Percentiles rank a stretch among this genome's conserved stretches.
These are phyloP conservation scores for Coregonus sp. DNA, from an alignment of 2,797 vertebrate genomes.

Conservation along the genomic window DNA sequence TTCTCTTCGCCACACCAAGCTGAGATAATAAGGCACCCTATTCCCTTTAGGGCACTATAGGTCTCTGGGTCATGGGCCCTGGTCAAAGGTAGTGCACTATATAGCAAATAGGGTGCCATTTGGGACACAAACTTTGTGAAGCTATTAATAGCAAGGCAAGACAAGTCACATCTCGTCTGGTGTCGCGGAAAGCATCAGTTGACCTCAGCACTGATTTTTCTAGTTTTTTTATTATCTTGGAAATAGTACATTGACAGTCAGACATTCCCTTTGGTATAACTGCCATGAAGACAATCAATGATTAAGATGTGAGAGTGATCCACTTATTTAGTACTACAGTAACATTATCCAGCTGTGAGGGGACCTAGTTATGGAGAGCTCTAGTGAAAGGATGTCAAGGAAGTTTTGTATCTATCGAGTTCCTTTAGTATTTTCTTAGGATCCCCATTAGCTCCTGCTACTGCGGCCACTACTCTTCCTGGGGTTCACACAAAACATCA, in stretches of 20 bases:
- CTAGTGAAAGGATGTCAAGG: too few relatives aligned
- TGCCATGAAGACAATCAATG: constrained; percentile 10
- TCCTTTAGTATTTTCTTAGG: too few relatives aligned
- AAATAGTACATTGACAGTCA: constrained; percentile 31
- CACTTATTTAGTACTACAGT: background rate
- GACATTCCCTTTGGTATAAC: constrained; percentile 40
- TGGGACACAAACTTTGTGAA: too few relatives aligned
- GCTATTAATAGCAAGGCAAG: too few relatives aligned
- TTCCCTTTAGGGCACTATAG: too few relatives aligned
- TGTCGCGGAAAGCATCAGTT: constrained; percentile 40
- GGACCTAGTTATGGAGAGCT: background rate
- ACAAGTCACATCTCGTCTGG: constrained; percentile 71
- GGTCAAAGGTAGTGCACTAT: too few relatives aligned
- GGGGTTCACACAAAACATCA: too few relatives aligned
- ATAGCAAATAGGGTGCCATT: too few relatives aligned
- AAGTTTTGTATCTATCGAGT: too few relatives aligned
- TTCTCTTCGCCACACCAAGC: constrained; percentile 44
- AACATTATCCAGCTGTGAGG: background rate
- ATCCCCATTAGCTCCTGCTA: too few relatives aligned
- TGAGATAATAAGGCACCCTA: constrained; percentile 68
- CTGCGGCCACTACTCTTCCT: too few relatives aligned
- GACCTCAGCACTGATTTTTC: constrained; percentile 59
- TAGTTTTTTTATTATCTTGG: constrained; percentile 55
- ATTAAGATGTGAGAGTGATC: constrained; percentile 15
- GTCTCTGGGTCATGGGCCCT: too few relatives aligned